Percentiles rank a stretch among this genome's conserved stretches.
Evolutionary conservation across 2,888 invertebrate species (phyloP).

Genomic region (Nomada goodeniana): DNA sequence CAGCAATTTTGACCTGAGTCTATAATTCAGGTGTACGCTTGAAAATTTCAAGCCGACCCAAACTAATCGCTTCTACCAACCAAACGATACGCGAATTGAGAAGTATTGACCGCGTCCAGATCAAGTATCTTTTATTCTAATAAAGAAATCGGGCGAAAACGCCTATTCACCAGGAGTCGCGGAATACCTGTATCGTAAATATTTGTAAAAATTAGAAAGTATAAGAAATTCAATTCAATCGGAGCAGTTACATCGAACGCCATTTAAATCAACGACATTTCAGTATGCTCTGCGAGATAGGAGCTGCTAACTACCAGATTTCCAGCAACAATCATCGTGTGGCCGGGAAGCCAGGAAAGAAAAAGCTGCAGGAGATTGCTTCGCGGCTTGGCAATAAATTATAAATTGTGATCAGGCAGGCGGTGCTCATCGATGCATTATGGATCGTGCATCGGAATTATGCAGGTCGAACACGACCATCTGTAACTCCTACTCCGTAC

Average conservation of each 20-base stretch:
- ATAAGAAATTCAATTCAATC: constrained; percentile 36
- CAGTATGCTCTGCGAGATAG: constrained; percentile 33
- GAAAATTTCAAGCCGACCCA: background rate
- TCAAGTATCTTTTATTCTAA: too few species aligned
- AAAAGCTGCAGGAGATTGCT: constrained; percentile 47
- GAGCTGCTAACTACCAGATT: constrained; percentile 44
- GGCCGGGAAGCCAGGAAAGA: constrained; percentile 24
- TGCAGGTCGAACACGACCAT: constrained; percentile 55
- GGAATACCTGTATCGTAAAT: too few species aligned
- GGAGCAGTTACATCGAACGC: constrained; percentile 46
- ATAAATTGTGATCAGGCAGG: constrained; percentile 74
- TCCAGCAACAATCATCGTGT: constrained; percentile 51
- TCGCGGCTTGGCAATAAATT: constrained; percentile 76
- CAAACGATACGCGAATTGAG: too few species aligned
- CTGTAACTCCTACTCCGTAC: constrained; percentile 48
- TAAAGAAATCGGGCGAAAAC: too few species aligned
- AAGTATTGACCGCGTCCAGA: too few species aligned
- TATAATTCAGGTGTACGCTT: background rate
- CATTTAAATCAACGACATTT: constrained; percentile 61
- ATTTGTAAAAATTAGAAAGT: too few species aligned
- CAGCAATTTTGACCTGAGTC: too few species aligned
- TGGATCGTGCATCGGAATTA: constrained; percentile 66
- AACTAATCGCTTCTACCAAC: background rate
- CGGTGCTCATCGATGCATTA: constrained; percentile 74
- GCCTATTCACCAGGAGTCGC: too few species aligned